Evolutionary conservation across 2,797 vertebrate genomes (phyloP), one percentile per base, ranked within the genome.

Genomic region (Phoxinus dragarum): DNA sequence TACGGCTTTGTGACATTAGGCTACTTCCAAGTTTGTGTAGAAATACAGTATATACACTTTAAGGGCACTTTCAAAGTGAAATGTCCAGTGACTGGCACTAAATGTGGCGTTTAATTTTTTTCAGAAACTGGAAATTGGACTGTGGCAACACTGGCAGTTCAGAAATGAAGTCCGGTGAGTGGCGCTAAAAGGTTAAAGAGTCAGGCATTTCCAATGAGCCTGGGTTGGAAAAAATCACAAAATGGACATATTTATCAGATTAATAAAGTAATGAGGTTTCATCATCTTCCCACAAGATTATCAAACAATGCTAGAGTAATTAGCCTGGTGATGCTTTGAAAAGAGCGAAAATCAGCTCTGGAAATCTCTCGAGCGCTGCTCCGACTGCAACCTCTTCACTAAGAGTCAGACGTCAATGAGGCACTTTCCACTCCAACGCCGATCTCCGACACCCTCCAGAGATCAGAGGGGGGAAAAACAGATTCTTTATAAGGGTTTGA

Each of bases 321-420:
- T 78, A 77, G 52, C 56, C 21, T 77, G 34, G 36, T 19, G 36
- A 17, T 0, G 4, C 38, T 56, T 40, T 42, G 67, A 31, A 54
- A 52, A 52, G 34, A 40, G 67, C n/a, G 54, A 54, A 81, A 82
- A 73, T 17, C 80, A 73, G 80, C 68, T 82, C 40, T 23, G 54
- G 54, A 47, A 47, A 82, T 73, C 38, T 27, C 14, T 61, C 1
- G 23, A 12, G 68, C 10, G 9, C 49, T 7, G 34, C 31, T 71
- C 4, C 76, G 11, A 56, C 40, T 49, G 73, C 21, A 71, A 82
- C 49, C 54, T 71, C 36, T 42, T 38, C 40, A 19, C 36, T 76
- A 52, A 47, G 73, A 19, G 8, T 71, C 82, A 69, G 12, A 54
- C 23, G 7, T 61, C 47, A 81, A 42, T 47, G 49, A 88, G 69